Conservation (phyloP, 2,113 vertebrate species). For the Rhipidura dahli region DNA sequence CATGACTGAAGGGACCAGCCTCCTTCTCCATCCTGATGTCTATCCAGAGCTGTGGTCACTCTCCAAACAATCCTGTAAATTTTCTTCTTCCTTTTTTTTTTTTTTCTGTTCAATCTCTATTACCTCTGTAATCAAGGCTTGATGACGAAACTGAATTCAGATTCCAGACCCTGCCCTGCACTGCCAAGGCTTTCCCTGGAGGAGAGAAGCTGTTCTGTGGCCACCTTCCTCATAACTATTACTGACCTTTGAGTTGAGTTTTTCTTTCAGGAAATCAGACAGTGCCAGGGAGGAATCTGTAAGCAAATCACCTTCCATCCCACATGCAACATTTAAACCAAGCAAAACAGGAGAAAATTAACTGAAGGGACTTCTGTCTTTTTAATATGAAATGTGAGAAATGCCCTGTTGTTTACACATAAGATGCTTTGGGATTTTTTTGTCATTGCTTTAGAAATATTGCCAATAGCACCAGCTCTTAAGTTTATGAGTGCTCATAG, state of each 20-base stretch:
- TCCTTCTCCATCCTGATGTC: background rate
- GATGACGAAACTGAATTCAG: background rate
- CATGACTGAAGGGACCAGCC: background rate
- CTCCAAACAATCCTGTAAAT: background rate
- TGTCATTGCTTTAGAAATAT: background rate
- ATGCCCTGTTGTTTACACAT: rapidly evolving
- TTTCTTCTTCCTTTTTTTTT: background rate
- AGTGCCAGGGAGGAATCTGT: background rate
- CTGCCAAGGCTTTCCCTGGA: background rate
- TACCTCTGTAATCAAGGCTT: background rate
- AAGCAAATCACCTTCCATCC: background rate
- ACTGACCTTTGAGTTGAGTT: background rate
- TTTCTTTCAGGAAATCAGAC: background rate
- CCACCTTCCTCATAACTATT: background rate
- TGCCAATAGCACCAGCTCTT: background rate
- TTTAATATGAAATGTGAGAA: background rate
- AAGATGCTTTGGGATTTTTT: background rate
- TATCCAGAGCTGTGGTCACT: background rate
- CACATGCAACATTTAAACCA: background rate
- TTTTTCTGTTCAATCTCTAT: background rate
- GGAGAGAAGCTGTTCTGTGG: background rate
- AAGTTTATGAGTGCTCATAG: background rate
- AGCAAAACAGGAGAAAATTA: background rate
- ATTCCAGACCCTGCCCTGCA: background rate
- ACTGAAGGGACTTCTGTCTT: background rate